Evolutionary conservation across 2,888 invertebrate species (phyloP).

Genomic region (Zonitis immaculata): DNA sequence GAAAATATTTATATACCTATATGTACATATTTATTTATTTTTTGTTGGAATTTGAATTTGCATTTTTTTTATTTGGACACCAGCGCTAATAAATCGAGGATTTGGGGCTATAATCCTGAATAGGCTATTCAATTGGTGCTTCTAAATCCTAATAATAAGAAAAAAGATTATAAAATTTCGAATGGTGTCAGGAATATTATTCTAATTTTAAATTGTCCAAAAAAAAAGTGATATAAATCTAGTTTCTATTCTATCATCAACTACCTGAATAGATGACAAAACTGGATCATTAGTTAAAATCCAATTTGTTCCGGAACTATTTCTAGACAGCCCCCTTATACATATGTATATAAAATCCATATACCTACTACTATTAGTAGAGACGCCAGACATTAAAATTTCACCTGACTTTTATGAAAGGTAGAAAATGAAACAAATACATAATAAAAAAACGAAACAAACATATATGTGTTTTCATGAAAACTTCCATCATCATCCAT

Average conservation of each 20-base stretch:
- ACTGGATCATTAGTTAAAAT: background rate
- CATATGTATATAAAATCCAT: background rate
- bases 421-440: too few relatives aligned
- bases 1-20: too few relatives aligned
- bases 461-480: too few relatives aligned
- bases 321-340: background rate
- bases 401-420: background rate
- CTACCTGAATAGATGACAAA: background rate
- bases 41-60: too few relatives aligned
- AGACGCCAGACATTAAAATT: background rate
- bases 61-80: too few relatives aligned
- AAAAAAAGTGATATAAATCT: background rate
- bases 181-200: background rate
- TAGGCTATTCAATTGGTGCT: background rate
- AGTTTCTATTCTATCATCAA: background rate
- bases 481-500: slow-evolving; percentile 1
- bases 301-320: background rate
- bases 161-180: background rate
- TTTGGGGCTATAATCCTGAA: slow-evolving; percentile 9
- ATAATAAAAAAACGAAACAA: too few relatives aligned
- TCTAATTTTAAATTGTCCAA: background rate
- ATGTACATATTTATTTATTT: too few relatives aligned
- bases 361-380: background rate
- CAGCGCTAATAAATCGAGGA: background rate
- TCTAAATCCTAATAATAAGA: background rate